Conservation (phyloP, 2,797 vertebrate genomes). For the Sciurus carolinensis region DNA sequence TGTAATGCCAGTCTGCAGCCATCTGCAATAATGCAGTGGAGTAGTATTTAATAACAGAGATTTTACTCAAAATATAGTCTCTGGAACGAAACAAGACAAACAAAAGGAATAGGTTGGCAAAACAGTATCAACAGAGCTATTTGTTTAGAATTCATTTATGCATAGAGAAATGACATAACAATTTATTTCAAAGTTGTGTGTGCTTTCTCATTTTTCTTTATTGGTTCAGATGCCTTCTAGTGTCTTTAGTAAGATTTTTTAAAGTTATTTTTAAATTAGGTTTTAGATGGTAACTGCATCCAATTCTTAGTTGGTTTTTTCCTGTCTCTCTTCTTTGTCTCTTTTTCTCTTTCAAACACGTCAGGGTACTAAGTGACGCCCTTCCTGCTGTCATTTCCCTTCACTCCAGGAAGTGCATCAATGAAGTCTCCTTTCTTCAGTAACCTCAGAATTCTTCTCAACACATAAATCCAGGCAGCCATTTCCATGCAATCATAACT, state of each 20-base stretch:
- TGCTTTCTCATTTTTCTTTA: neutral
- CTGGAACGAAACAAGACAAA: constrained; percentile 43
- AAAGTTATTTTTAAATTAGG: constrained; percentile 34
- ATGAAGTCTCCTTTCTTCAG: neutral
- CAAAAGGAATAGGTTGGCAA: constrained; percentile 21
- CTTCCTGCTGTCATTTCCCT: neutral
- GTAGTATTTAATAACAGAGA: constrained; percentile 37
- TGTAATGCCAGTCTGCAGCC: neutral
- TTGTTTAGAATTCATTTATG: constrained; percentile 60
- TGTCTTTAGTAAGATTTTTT: constrained; percentile 36
- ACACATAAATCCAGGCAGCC: neutral
- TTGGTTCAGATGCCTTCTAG: neutral
- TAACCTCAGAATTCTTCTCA: neutral
- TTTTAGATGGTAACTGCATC: neutral
- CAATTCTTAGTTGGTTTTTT: neutral
- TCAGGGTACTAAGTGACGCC: neutral
- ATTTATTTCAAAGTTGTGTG: neutral
- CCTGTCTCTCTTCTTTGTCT: neutral
- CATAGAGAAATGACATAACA: neutral
- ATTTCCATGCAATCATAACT: neutral
- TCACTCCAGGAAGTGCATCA: neutral
- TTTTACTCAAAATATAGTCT: constrained; percentile 48
- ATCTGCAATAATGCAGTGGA: neutral
- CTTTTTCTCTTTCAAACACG: no score
- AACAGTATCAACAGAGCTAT: neutral